Conservation (phyloP, 2,113 vertebrate species). For the Syngnathus typhle region DNA sequence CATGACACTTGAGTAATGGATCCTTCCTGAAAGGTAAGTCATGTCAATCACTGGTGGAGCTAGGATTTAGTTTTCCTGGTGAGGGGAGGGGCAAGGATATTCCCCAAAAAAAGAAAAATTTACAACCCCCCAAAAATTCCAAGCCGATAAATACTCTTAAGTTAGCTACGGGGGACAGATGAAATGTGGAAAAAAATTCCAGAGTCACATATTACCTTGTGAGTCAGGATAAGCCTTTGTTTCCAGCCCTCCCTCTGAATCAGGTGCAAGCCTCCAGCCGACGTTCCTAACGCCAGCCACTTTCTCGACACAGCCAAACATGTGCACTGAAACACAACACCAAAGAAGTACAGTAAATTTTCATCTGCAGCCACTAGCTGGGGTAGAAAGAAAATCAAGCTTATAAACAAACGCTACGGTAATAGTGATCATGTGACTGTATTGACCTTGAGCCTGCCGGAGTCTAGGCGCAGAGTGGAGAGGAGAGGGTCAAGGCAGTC, state of each 20-base stretch:
- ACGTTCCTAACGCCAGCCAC: constrained; percentile 90
- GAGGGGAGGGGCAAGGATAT: not conserved
- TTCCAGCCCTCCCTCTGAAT: constrained; percentile 97
- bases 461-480: constrained; percentile 87
- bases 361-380: not conserved
- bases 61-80: not conserved
- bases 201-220: constrained; percentile 77
- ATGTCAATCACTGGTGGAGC: not conserved
- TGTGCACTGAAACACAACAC: constrained; percentile 74
- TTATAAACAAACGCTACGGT: too few species aligned
- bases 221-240: constrained; percentile 87
- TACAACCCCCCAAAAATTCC: too few species aligned
- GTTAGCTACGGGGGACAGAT: too few species aligned
- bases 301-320: constrained; percentile 84
- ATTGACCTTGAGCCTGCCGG: constrained; percentile 84
- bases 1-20: constrained; percentile 80
- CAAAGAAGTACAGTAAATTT: too few species aligned
- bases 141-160: too few species aligned
- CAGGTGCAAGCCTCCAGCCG: constrained; percentile 88
- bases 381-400: not conserved
- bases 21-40: constrained; percentile 76
- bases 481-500: constrained; percentile 87
- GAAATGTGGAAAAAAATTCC: too few species aligned
- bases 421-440: not conserved
- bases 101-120: too few species aligned